Base-by-base conservation (phyloP, 2,113 vertebrate species). In the Acrocephalus kingi region DNA sequence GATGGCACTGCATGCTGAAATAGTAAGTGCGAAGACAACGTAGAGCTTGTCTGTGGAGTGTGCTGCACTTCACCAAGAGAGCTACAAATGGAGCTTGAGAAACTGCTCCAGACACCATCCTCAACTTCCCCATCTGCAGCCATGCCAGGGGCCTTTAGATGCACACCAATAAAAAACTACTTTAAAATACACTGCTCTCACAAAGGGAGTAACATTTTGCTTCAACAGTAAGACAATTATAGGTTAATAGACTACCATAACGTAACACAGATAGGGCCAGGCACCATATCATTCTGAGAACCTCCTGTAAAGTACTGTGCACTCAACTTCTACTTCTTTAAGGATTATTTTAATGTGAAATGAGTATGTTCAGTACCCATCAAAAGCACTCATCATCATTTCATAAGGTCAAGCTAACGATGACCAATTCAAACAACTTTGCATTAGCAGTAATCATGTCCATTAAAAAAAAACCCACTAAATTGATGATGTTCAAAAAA, bases 221-320 rank as follows among this genome's bases (percentile, higher is more conserved):
- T 87, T 96, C 79, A 79, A 97, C 37, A 94, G 51, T 86, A 94
- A 88, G 94, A 95, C 88, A 86, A 84, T 62, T 95, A 89, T 56
- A 95, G 91, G 83, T 61, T 97, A 94, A 93, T 84, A 96, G n/a
- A 95, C 66, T 86, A 90, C 82, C 31, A 75, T 89, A 94, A 87
- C 49, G 54, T 79, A 96, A 92, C 83, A 96, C 54, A 93, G 71
- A 91, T 30, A 68, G 64, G 90, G 86, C 54, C 86, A 86, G 90
- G 91, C 92, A 91, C 72, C 5, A 0, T 62, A 52, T 27, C 54
- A 69, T 68, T 79, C 84, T 80, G 89, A 95, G 74, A 62, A 95
- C 54, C 59, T 89, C 49, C 80, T 83, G 58, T 49, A 21, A 95
- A 91, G 92, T 86, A 95, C 66, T 92, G 81, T 48, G 82, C 84